These are phyloP conservation scores for Aromia moschata DNA, from an alignment of 2,888 invertebrate species.

Conservation along the genomic window DNA sequence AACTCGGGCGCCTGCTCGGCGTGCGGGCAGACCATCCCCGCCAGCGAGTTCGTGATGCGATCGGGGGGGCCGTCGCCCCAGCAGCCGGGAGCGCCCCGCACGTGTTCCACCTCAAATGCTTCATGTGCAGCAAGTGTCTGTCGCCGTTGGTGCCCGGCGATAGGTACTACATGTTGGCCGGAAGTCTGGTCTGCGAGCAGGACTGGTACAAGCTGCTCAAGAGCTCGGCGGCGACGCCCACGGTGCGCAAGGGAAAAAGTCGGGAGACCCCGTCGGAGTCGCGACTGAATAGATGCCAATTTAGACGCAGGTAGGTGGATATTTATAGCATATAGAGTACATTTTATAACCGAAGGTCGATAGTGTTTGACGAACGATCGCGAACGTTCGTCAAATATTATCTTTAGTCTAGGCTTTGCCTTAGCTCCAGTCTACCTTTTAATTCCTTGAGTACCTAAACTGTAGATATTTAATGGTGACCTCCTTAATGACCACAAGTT, in stretches of 20 bases:
- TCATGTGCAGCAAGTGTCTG: conserved; percentile 93
- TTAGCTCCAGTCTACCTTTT: too few relatives aligned
- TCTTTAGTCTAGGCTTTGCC: too few relatives aligned
- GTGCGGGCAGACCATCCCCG: conserved; percentile 92
- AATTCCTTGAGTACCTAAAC: too few relatives aligned
- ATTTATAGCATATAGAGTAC: too few relatives aligned
- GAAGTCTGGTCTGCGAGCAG: conserved; percentile 92
- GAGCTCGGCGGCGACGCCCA: conserved; percentile 72
- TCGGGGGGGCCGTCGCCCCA: conserved; percentile 69
- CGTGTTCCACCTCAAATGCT: conserved; percentile 96
- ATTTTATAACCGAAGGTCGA: too few relatives aligned
- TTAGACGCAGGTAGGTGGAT: conserved; percentile 47
- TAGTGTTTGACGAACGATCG: too few relatives aligned
- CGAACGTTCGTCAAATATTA: too few relatives aligned
- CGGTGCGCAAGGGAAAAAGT: conserved; percentile 89
- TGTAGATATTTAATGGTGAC: too few relatives aligned
- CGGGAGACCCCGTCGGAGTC: conserved; percentile 86
- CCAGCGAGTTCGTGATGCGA: conserved; percentile 93
- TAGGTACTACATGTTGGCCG: conserved; percentile 87
- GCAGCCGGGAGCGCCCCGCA: conserved; percentile 71
- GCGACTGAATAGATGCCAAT: conserved; percentile 76
- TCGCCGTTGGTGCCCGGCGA: conserved; percentile 90
- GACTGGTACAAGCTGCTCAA: conserved; percentile 95
- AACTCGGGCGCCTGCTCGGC: conserved; percentile 89
- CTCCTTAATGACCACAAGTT: too few relatives aligned